phyloP scores from a whole-genome alignment of 2,888 invertebrate species.

The Folsomia candida region DNA sequence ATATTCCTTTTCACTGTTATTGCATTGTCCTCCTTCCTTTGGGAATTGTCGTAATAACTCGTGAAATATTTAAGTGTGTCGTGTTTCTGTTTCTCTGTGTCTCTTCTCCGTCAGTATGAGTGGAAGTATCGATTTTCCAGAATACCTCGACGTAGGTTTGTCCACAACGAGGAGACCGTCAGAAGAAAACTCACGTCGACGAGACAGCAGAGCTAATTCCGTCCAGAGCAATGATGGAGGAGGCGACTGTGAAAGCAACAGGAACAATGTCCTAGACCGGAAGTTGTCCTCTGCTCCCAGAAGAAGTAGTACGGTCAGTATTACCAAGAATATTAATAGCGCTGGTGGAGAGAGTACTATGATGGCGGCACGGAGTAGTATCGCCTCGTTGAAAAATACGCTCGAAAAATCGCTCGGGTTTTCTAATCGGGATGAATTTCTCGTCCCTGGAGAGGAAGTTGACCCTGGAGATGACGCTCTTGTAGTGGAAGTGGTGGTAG shows the following conservation, averaged over 20 bases:
- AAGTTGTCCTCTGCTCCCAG: not conserved
- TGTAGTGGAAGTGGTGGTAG: too few species aligned
- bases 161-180: not conserved
- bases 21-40: too few species aligned
- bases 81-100: too few species aligned
- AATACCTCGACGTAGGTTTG: not conserved
- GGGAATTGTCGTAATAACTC: too few species aligned
- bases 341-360: not conserved
- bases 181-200: not conserved
- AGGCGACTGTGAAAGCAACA: not conserved
- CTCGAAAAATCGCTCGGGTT: not conserved
- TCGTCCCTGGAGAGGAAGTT: too few species aligned
- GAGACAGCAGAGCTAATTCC: not conserved
- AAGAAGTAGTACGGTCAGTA: not conserved
- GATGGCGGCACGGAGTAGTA: not conserved
- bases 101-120: not conserved
- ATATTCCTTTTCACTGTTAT: too few species aligned
- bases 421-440: too few species aligned
- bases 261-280: too few species aligned
- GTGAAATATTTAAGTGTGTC: too few species aligned
- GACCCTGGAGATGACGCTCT: too few species aligned
- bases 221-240: not conserved
- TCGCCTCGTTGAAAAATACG: not conserved
- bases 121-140: conserved; percentile 1
- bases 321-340: not conserved